Percentiles rank a stretch among this genome's conserved stretches.
Evolutionary conservation across 1,140 invertebrate species (phyloP).

Genomic region (Globodera ellingtonae): DNA sequence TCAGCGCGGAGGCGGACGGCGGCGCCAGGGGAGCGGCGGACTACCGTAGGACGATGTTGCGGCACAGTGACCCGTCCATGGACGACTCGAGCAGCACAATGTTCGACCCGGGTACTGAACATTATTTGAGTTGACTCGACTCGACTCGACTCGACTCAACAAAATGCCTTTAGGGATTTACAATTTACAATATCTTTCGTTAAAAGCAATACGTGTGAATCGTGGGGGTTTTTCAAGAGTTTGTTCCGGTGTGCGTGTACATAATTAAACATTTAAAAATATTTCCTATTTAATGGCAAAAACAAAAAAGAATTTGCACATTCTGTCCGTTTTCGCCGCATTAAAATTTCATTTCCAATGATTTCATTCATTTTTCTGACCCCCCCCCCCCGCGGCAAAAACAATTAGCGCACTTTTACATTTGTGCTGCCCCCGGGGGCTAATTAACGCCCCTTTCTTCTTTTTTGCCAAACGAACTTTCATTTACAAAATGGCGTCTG

Average conservation of each 20-base stretch:
- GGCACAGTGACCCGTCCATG: slow-evolving; percentile 25
- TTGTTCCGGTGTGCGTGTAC: too few relatives aligned
- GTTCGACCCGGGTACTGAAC: slow-evolving; percentile 19
- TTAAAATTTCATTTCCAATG: background rate
- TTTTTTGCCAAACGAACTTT: background rate
- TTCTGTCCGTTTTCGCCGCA: too few relatives aligned
- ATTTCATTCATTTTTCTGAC: background rate
- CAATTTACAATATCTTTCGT: too few relatives aligned
- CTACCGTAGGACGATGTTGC: slow-evolving; percentile 4
- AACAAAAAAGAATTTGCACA: too few relatives aligned
- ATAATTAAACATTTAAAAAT: too few relatives aligned
- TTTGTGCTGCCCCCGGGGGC: background rate
- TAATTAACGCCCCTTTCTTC: background rate
- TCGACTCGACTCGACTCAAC: too few relatives aligned
- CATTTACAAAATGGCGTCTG: too few relatives aligned
- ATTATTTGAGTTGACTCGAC: too few relatives aligned
- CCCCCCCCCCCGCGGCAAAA: background rate
- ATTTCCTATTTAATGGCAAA: too few relatives aligned
- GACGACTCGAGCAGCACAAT: slow-evolving; percentile 21
- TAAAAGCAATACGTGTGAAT: too few relatives aligned
- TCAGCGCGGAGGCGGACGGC: slow-evolving; percentile 1
- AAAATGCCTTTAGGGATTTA: too few relatives aligned
- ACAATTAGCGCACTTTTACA: slow-evolving; percentile 2
- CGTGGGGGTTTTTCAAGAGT: too few relatives aligned
- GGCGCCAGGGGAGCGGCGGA: background rate